Evolutionary conservation across 2,797 vertebrate genomes (phyloP), one percentile per base, ranked within the genome.

Genomic region (Petrocephalus sullivani): DNA sequence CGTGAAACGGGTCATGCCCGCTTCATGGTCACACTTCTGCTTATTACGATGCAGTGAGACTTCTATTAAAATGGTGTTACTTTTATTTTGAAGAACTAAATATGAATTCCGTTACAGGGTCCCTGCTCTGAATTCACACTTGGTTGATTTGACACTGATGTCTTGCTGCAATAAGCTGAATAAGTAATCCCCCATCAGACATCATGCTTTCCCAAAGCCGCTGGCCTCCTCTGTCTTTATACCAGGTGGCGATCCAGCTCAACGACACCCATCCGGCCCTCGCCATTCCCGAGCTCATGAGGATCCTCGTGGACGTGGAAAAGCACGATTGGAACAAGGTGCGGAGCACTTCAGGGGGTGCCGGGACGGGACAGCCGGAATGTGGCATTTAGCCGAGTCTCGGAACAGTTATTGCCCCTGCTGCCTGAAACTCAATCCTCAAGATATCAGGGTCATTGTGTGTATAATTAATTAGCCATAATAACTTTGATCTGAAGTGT

Each of bases 251-350:
- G 61, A 97, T 97, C 89, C 97, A 97, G 92, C 93, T 97, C 1
- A 97, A 97, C 0, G 96, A 97, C 92, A 97, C 97, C 16, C 97
- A 97, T 90, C 97, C 96, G 0, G 96, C 97, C 23, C 94, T 97
- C 12, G 95, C 96, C 88, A 97, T 97, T 89, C 96, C 97, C 0
- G 97, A 97, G 92, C 96, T 97, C 87, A 96, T 97, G 96, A 92
- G 96, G 92, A 97, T 97, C 91, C 91, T 97, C 57, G 92, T 97
- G 91, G 97, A 97, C 0, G 90, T 97, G 83, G 97, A 97, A 92
- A 95, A 94, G 1, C 93, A 97, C 85, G 94, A 96, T 0, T 97
- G 97, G 96, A 96, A 96, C 46, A 97, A 96, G 95, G 96, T 96
- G 60, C 90, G 91, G 19, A 16, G 86, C 8, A 6, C 46, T 60